Evolutionary conservation across 2,113 vertebrate genomes (phyloP).

Genomic region (Petroica traversi): DNA sequence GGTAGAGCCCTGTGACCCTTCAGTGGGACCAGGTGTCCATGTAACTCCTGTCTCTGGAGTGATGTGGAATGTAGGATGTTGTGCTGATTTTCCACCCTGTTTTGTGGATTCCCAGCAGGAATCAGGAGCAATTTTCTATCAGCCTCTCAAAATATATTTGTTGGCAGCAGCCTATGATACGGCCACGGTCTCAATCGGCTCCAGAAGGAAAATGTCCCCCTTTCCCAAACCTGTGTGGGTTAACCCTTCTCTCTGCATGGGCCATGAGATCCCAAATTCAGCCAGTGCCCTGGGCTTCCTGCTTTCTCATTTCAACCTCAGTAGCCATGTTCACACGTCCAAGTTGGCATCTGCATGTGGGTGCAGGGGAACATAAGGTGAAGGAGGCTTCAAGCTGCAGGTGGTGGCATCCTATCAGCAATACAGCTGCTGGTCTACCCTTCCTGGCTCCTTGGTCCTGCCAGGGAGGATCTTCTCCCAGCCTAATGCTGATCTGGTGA

Average conservation of each 20-base stretch:
- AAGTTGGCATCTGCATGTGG: background rate
- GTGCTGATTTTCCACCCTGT: background rate
- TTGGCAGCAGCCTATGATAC: background rate
- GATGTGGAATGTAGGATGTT: rapidly evolving
- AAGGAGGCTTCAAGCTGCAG: background rate
- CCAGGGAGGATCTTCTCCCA: background rate
- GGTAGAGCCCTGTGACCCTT: background rate
- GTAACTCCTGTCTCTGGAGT: background rate
- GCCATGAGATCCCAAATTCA: background rate
- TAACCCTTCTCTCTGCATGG: background rate
- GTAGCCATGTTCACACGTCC: background rate
- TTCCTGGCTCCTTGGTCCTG: background rate
- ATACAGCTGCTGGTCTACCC: background rate
- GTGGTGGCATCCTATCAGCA: background rate
- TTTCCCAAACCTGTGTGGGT: background rate
- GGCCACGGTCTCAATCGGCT: background rate
- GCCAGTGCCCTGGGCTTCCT: background rate
- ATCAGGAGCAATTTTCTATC: background rate
- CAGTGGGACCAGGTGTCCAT: background rate
- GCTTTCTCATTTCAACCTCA: background rate
- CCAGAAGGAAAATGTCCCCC: background rate
- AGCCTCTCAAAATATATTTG: background rate
- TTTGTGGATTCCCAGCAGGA: background rate
- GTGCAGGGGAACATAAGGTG: background rate
- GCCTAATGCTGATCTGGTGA: background rate